phyloP scores from a whole-genome alignment of 2,113 vertebrate species.

The Cervus canadensis region DNA sequence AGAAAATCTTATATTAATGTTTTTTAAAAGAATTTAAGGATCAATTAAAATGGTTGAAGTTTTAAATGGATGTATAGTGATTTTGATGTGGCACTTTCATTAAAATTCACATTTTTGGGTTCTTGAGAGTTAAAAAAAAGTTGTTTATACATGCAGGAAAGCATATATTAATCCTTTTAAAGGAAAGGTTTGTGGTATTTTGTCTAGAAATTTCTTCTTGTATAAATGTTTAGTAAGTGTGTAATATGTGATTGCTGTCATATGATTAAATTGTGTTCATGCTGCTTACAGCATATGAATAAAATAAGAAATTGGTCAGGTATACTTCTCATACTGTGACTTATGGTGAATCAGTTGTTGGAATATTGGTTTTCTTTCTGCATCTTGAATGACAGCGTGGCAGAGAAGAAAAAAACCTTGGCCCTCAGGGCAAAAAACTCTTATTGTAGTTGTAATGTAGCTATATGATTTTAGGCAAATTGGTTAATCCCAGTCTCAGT shows the following conservation, averaged over 20 bases:
- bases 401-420: neutral
- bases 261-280: neutral
- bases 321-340: neutral
- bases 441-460: neutral
- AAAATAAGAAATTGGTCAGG: slow-evolving; percentile 4
- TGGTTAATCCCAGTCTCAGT: neutral
- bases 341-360: slow-evolving; percentile 14
- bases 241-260: neutral
- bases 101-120: neutral
- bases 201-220: neutral
- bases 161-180: neutral
- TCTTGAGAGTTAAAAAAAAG: neutral
- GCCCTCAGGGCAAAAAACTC: neutral
- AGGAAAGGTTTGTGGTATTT: neutral
- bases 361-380: slow-evolving; percentile 4
- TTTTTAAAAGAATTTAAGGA: slow-evolving; percentile 19
- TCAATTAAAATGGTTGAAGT: slow-evolving; percentile 4
- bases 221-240: neutral
- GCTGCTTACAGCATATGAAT: neutral
- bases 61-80: neutral
- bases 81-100: neutral
- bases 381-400: neutral
- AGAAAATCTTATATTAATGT: neutral
- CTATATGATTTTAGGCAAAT: neutral
- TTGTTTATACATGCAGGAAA: neutral